Conservation (phyloP, 2,888 invertebrate species). For the Anodontia alba region DNA sequence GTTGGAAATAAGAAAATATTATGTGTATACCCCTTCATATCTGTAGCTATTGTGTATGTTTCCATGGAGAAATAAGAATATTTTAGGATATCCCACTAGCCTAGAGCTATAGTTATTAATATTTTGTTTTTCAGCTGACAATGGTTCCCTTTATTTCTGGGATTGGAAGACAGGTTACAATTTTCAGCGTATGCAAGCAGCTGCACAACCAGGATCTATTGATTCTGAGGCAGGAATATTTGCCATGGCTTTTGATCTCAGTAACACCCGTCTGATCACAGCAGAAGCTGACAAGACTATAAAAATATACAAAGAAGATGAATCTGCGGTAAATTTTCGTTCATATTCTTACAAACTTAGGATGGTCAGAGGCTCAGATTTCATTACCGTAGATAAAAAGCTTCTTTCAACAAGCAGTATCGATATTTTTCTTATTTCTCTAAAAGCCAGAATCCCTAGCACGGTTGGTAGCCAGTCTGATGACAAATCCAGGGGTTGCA, state of each 20-base stretch:
- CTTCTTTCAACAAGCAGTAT: no score
- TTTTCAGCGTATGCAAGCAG: constrained; percentile 94
- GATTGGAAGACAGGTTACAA: constrained; percentile 99
- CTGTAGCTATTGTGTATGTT: no score
- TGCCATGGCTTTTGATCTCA: constrained; percentile 96
- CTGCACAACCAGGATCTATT: constrained; percentile 99
- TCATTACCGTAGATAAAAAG: not conserved
- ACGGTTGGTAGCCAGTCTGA: no score
- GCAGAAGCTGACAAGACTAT: constrained; percentile 99
- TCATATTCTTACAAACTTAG: no score
- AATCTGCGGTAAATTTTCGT: constrained; percentile 90
- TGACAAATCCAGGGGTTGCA: no score
- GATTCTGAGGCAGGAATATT: constrained; percentile 99
- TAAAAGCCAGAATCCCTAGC: no score
- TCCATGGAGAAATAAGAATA: no score
- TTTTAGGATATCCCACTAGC: no score
- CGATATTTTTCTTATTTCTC: no score
- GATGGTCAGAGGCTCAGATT: not conserved
- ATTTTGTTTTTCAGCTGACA: constrained; percentile 91
- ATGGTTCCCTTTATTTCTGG: constrained; percentile 98
- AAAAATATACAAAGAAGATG: constrained; percentile 99
- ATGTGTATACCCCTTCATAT: no score
- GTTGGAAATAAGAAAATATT: no score
- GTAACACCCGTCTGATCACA: constrained; percentile 97
- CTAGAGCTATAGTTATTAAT: no score